These are phyloP conservation scores for Phocides pigmalion DNA, from an alignment of 1,140 invertebrate genomes.

Conservation along the genomic window DNA sequence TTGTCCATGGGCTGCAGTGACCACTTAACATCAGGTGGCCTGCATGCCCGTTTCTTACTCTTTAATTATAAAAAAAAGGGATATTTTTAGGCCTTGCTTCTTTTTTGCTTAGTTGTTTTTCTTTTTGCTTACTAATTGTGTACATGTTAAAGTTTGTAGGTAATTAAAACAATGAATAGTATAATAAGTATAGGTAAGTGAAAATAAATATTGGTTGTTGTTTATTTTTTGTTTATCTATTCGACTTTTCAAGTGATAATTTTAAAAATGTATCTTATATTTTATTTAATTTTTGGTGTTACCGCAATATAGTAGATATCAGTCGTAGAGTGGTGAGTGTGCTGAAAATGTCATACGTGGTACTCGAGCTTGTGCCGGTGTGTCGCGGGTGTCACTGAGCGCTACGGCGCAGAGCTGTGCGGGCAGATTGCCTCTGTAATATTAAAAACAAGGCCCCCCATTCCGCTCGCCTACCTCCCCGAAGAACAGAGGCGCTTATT, in stretches of 20 bases:
- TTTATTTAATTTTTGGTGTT: background rate
- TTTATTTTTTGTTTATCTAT: too few species aligned
- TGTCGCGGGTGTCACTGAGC: slow-evolving; percentile 11
- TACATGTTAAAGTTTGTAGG: background rate
- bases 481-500: slow-evolving; percentile 35
- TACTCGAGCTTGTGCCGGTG: background rate
- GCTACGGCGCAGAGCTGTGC: slow-evolving; percentile 9
- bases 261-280: background rate
- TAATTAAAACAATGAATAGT: background rate
- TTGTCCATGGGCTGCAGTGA: too few species aligned
- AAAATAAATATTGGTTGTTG: background rate
- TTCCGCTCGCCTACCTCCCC: slow-evolving; percentile 1
- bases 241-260: too few species aligned
- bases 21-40: too few species aligned
- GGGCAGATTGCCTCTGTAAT: slow-evolving; percentile 50
- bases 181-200: background rate
- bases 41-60: too few species aligned
- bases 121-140: background rate
- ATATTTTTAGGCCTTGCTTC: slow-evolving; percentile 1
- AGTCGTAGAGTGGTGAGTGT: background rate
- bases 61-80: too few species aligned
- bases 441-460: slow-evolving; percentile 52
- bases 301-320: background rate
- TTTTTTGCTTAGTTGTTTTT: too few species aligned
- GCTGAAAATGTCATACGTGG: background rate